Base-by-base conservation (phyloP, 2,888 invertebrate genomes). In the Cremastinae sp. region DNA sequence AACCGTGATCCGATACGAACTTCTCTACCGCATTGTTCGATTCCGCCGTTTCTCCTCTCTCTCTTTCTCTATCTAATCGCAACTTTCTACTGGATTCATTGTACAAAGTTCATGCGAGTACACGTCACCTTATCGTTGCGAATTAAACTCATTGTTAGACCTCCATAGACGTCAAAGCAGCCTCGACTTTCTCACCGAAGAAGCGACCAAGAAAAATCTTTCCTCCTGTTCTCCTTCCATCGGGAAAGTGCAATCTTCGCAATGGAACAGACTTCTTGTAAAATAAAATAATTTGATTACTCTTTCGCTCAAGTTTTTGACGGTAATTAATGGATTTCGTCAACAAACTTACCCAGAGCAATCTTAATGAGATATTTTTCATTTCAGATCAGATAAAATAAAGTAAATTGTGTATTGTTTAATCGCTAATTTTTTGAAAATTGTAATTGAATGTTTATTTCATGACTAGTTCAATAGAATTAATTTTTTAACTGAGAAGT, bases 1-100 rank as follows among this genome's bases (percentile, higher is more conserved):
- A 72, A 16, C 68, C 51, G 68, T 72, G 68, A 66, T 71, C 41
- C 43, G 71, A 70, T 71, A 49, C 28, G 49, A 28, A 39, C 65
- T 35, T 45, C 61, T 22, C 49, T 20, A 18, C 18, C 66, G 37
- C 56, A 75, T 66, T 66, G 56, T 66, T 71, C 16, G 14, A 10
- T 47, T 35, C n/a, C n/a, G n/a, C n/a, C n/a, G n/a, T 41, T 28
- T 35, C 28, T 37, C 47, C 5, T 12, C 70, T 49, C 53, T 47
- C 18, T 20, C 37, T 28, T 62, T 69, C 45, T 59, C 64, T 64
- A 49, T 58, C 39, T 56, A 18, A 28, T n/a, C 35, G 28, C 20
- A 72, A 72, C 49, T 65, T 64, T 64, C 18, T 18, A 51, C 45
- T 51, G 37, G 20, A 55, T 62, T 59, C 72, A 22, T 41, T 65